Percentiles rank a stretch among this genome's conserved stretches.
phyloP scores from a whole-genome alignment of 1,140 invertebrate species.

The Lepidotrigona ventralis region DNA sequence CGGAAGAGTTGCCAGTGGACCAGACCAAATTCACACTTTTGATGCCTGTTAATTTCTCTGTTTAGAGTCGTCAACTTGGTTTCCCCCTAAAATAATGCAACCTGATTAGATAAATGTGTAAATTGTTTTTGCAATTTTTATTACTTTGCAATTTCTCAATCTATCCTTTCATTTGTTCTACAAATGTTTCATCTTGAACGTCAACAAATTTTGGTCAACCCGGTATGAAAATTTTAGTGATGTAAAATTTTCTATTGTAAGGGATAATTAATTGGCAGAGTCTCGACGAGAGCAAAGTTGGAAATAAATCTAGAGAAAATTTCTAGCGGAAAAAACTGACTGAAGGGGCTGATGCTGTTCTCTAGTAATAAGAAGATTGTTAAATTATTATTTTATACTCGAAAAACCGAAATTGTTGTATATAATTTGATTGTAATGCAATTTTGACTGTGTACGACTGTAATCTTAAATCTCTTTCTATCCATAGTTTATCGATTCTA shows the following conservation, averaged over 20 bases:
- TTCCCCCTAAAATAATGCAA: background rate
- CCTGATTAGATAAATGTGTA: background rate
- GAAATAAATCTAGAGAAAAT: background rate
- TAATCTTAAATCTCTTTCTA: background rate
- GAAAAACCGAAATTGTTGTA: background rate
- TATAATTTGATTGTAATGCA: background rate
- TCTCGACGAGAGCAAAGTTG: background rate
- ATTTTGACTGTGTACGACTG: background rate
- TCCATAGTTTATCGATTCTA: background rate
- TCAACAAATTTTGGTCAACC: background rate
- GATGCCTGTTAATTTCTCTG: conserved; percentile 77
- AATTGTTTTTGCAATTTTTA: background rate
- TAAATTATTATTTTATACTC: conserved; percentile 1
- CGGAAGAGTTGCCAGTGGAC: conserved; percentile 69
- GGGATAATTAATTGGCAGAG: too few species aligned
- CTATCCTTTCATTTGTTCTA: background rate
- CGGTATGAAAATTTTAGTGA: background rate
- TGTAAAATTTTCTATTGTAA: background rate
- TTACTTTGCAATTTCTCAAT: background rate
- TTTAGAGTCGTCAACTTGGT: conserved; percentile 51
- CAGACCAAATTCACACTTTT: conserved; percentile 76
- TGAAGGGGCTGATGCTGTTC: background rate
- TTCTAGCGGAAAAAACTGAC: background rate
- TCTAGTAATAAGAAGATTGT: background rate
- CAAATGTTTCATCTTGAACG: background rate